Evolutionary conservation across 2,797 vertebrate species (phyloP).

Genomic region (Odontamblyopus lacepedii): DNA sequence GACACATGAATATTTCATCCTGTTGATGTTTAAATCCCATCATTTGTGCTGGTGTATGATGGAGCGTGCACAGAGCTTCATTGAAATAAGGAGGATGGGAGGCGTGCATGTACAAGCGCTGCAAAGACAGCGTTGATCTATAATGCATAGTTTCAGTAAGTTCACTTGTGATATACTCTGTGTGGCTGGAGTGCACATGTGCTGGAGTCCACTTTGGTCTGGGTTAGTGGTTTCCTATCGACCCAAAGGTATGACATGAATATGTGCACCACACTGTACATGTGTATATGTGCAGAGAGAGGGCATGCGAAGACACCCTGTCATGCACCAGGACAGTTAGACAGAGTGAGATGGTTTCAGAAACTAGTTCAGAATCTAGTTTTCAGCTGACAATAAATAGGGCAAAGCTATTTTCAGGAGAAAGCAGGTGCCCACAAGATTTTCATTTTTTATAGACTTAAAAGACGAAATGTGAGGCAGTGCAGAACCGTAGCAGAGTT

Average conservation of each 20-base stretch:
- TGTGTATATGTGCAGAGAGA: neutral
- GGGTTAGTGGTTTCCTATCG: conserved; percentile 57
- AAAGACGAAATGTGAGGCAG: neutral
- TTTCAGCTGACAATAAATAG: conserved; percentile 28
- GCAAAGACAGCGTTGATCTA: conserved; percentile 61
- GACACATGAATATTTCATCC: conserved; percentile 79
- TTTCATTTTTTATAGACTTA: neutral
- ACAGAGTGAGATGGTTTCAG: conserved; percentile 18
- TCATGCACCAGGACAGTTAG: conserved; percentile 19
- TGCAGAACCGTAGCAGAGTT: too few species aligned
- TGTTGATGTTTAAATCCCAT: conserved; percentile 77
- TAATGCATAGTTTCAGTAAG: conserved; percentile 73
- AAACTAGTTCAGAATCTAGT: conserved; percentile 3
- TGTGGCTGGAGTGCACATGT: conserved; percentile 9
- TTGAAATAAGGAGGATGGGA: conserved; percentile 45
- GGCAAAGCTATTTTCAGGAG: conserved; percentile 10
- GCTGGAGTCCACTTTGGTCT: conserved; percentile 50
- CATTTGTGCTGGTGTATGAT: conserved; percentile 66
- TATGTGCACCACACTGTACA: neutral
- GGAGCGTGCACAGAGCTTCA: conserved; percentile 48
- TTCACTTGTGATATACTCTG: conserved; percentile 64
- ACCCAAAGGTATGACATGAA: conserved; percentile 28
- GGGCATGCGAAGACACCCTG: neutral
- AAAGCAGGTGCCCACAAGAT: neutral
- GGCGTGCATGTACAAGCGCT: conserved; percentile 6